Conservation (phyloP, 2,888 invertebrate species). For the Leuctra nigra region DNA sequence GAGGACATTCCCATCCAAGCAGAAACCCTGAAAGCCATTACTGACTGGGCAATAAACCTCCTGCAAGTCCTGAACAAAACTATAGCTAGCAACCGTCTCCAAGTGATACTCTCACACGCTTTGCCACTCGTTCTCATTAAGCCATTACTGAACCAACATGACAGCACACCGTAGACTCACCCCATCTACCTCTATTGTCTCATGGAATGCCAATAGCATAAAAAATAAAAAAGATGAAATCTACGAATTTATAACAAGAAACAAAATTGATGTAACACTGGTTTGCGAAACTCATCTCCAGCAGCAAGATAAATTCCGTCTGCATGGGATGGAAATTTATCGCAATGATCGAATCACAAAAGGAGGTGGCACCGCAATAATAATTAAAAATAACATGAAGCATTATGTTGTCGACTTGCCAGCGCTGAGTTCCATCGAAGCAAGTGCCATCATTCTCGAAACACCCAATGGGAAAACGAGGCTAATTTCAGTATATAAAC, state of each 20-base stretch:
- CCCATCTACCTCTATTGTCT: background rate
- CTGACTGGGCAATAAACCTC: background rate
- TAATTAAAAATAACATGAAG: background rate
- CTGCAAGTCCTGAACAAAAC: background rate
- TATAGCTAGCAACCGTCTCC: background rate
- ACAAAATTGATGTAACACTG: background rate
- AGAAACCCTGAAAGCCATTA: too few species aligned
- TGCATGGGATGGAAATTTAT: too few species aligned
- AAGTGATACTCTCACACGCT: too few species aligned
- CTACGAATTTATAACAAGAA: background rate
- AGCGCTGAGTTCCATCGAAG: background rate
- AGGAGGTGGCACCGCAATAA: slow-evolving; percentile 3
- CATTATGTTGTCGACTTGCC: background rate
- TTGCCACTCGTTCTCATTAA: too few species aligned
- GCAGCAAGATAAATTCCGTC: background rate
- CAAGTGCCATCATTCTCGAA: background rate
- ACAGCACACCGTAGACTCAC: too few species aligned
- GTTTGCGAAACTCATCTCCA: background rate
- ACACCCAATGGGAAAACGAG: background rate
- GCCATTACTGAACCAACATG: too few species aligned
- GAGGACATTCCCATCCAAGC: too few species aligned
- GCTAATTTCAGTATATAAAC: background rate
- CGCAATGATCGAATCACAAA: background rate
- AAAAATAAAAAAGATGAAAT: background rate
- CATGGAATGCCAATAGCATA: background rate